Evolutionary conservation across 2,113 vertebrate genomes (phyloP).

Genomic region (Lophotis ruficrista): DNA sequence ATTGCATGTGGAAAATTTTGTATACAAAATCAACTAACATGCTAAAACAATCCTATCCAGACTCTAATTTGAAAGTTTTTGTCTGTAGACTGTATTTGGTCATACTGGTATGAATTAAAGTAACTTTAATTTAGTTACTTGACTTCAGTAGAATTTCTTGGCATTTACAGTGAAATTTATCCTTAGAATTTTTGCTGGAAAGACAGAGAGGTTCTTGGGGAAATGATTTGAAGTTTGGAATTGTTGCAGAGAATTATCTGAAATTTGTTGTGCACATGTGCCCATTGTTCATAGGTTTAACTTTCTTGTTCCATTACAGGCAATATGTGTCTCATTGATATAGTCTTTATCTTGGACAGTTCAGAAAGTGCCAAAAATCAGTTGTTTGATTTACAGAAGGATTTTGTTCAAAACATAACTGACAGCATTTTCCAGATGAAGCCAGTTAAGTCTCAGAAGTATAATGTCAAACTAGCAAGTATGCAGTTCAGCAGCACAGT

Average conservation of each 20-base stretch:
- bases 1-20: not conserved
- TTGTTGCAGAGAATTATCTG: not conserved
- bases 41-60: not conserved
- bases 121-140: not conserved
- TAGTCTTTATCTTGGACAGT: conserved; percentile 89
- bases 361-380: conserved; percentile 85
- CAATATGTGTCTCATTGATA: conserved; percentile 77
- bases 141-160: not conserved
- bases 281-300: not conserved
- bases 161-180: not conserved
- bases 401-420: conserved; percentile 80
- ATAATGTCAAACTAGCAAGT: conserved; percentile 77
- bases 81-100: not conserved
- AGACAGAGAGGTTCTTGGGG: not conserved
- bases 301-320: conserved; percentile 66
- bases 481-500: conserved; percentile 91
- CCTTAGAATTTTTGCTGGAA: not conserved
- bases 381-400: conserved; percentile 84
- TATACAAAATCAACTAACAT: not conserved
- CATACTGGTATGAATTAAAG: not conserved
- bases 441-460: conserved; percentile 55
- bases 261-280: not conserved
- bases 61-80: not conserved
- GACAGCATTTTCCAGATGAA: conserved; percentile 76
- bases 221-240: not conserved